Evolutionary conservation across 1,140 invertebrate genomes (phyloP), one percentile per base, ranked within the genome.

Genomic region (Euwallacea fornicatus): DNA sequence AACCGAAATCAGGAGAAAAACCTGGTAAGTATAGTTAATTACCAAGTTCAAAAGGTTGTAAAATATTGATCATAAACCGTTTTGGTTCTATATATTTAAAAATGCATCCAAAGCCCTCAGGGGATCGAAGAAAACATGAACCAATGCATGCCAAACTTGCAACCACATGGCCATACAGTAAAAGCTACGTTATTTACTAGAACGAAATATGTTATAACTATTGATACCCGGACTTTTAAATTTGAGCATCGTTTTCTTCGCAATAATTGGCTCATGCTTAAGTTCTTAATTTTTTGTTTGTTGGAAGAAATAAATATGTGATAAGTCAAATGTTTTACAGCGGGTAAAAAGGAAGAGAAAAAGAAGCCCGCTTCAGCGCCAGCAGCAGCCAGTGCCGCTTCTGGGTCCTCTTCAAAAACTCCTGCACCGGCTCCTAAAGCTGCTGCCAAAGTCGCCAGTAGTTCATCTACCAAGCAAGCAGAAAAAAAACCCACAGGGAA

Each of bases 1-100:
- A 89, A 83, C 84, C 87, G 78, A 86, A 86, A 76, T 81, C 85
- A 54, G 84, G 86, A 77, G 88, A 88, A 67, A 88, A 89, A 82
- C 79, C 87, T 83, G 86, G 87, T 89, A 85, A 82, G 82, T 78
- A 68, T 69, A 53, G 58, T 64, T 70, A 73, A 66, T 61, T 9
- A 54, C 43, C 58, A 61, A 56, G 9, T 58, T 7, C 10, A 58
- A 58, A 64, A 64, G 59, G 58, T 33, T 15, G 13, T 15, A 41
- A 42, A 61, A 42, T 42, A 43, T 9, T 41, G 2, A 10, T 41
- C 4, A 10, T 3, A 11, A 2, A 61, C 42, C 10, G 0, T 61
- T 33, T 41, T 43, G 4, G 2, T 21, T 1, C 0, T 41, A 61
- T 4, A 33, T 33, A 33, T 4, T 4, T 33, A 33, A 33, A 33